A percentile compares a stretch with the other conserved stretches of the same genome.
Conservation (phyloP, 2,797 vertebrate genomes). For the Babyrousa celebensis region DNA sequence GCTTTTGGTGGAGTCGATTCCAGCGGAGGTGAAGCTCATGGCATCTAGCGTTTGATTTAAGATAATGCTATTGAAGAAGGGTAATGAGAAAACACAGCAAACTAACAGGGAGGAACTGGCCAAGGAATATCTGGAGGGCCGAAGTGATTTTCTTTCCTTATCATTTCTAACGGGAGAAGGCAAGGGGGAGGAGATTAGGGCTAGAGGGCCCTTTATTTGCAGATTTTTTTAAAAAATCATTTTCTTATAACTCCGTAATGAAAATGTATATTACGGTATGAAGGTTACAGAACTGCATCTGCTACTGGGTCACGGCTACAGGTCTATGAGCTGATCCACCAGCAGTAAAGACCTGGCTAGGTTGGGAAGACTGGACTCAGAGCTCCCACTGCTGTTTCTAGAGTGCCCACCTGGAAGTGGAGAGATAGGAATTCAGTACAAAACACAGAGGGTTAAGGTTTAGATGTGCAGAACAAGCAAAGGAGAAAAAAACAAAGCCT, state of each 20-base stretch:
- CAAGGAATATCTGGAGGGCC: constrained; percentile 84
- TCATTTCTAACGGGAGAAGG: constrained; percentile 86
- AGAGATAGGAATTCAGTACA: constrained; percentile 95
- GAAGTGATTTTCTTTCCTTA: constrained; percentile 85
- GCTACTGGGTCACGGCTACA: constrained; percentile 95
- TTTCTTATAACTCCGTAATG: constrained; percentile 90
- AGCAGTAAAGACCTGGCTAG: constrained; percentile 99
- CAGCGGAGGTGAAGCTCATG: constrained; percentile 85
- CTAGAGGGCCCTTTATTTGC: constrained; percentile 87
- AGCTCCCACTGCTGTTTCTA: constrained; percentile 99
- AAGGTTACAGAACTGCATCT: constrained; percentile 93
- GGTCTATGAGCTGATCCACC: constrained; percentile 99
- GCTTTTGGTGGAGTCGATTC: constrained; percentile 81
- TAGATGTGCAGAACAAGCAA: constrained; percentile 89
- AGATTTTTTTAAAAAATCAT: constrained; percentile 88
- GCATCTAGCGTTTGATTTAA: constrained; percentile 78
- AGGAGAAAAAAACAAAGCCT: constrained; percentile 87
- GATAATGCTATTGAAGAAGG: constrained; percentile 75
- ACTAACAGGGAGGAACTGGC: constrained; percentile 80
- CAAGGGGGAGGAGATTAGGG: constrained; percentile 88
- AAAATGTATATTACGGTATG: constrained; percentile 91
- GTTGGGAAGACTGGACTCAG: constrained; percentile 99
- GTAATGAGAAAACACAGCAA: constrained; percentile 80
- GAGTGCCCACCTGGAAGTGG: constrained; percentile 99
- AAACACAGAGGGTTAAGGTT: constrained; percentile 89